Base-by-base conservation (phyloP, 1,140 invertebrate genomes). In the Drosophila navojoa region DNA sequence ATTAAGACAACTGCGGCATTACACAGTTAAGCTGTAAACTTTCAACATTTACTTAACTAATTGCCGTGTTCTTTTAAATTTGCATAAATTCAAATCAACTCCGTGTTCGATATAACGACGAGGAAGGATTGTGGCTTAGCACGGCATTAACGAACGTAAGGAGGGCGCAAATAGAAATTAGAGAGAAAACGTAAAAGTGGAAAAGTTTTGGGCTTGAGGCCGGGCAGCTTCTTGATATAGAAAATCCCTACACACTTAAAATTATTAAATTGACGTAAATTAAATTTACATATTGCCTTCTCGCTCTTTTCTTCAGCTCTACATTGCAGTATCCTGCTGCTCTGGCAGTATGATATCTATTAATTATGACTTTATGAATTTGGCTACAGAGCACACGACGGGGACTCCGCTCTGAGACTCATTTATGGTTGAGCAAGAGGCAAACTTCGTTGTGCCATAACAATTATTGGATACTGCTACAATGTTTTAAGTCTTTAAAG, bases 31-130 rank as follows among this genome's bases (percentile, higher is more conserved):
- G 71, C 75, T 63, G 61, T 47, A 71, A 77, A 52, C 79, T 71
- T 82, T 82, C 73, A 79, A 61, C 81, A 52, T 82, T 81, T 84
- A 84, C 80, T 84, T 84, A 82, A 84, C 80, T 84, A 82, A 82
- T 82, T 82, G 80, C 80, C 60, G 40, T 62, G 79, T 70, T 80
- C 74, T 81, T 73, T 85, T 77, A 77, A 64, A 87, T 81, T 79
- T 79, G 54, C 76, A 73, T 71, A 82, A 71, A 82, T 79, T 79
- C 67, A 71, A 60, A 82, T 71, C 32, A 75, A 54, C 32, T 53
- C 52, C 57, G 55, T 61, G 52, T 63, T 59, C 40, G 22, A 57
- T 62, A 62, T 44, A 58, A 22, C 50, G 42, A 59, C 63, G 50
- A 11, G 35, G 55, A 22, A 50, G 35, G 15, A 40, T 69, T 61